Evolutionary conservation across 2,888 invertebrate species (phyloP), one percentile per base, ranked within the genome.

Genomic region (Latrodectus hesperus): DNA sequence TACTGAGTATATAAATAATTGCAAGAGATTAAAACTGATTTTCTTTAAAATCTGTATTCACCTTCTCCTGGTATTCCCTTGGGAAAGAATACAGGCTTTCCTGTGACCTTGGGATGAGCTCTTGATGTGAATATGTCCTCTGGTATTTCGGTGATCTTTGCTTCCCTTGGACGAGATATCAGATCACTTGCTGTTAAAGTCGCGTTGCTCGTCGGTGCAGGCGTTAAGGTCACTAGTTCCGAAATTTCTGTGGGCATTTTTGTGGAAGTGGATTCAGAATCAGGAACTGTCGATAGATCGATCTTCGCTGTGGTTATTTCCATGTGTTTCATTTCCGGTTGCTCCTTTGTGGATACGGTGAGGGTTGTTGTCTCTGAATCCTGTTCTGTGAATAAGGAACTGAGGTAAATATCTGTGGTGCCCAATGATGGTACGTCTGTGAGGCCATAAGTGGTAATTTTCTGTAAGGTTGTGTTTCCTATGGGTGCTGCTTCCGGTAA

Each of bases 61-160:
- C 90, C 90, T 90, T 90, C 90, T 71, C 90, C 90, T 9, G 90
- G 90, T 71, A 90, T 89, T 72, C 89, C 72, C 14, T 83, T 87
- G 16, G 88, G 84, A 10, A 26, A 84, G 65, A 88, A 82, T 12
- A 88, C 77, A 2, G 89, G 89, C 60, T 89, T 79, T 67, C 88
- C 84, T 12, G 79, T 89, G n/a, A 84, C 64, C 22, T 68, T 80
- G 16, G 70, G 76, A 68, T 72, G 83, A 75, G 71, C 49, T 9
- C 64, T 55, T 8, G 89, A 78, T 8, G 86, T 78, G 60, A 87
- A 73, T 11, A 77, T 22, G 9, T 76, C 81, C 5, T 87, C 87
- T 9, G 87, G 87, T 14, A 82, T 68, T 78, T 87, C 87, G 0
- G 87, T 88, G n/a, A 82, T 83, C 38, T 82, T 88, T 9, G 87